Evolutionary conservation across 2,888 invertebrate species (phyloP).

Genomic region (Opisthograptis luteolata): DNA sequence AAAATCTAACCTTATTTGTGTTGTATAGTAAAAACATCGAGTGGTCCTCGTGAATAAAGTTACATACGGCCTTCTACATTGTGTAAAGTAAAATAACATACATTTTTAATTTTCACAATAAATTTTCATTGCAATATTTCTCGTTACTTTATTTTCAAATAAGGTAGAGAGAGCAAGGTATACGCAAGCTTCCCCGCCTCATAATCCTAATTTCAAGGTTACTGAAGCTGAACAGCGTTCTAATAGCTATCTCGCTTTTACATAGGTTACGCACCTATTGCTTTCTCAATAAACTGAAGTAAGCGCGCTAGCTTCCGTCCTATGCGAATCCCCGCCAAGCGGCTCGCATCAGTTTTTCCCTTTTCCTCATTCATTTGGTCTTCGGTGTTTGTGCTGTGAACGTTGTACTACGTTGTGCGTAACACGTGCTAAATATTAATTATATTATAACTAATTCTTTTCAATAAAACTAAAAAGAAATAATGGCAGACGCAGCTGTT

Average conservation of each 20-base stretch:
- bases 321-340: constrained; percentile 63
- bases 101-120: no score
- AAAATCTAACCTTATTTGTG: no score
- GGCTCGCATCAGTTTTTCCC: constrained; percentile 66
- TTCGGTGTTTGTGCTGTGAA: constrained; percentile 79
- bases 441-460: constrained; percentile 51
- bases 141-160: constrained; percentile 59
- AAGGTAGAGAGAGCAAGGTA: constrained; percentile 65
- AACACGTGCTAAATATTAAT: constrained; percentile 72
- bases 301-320: constrained; percentile 60
- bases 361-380: constrained; percentile 79
- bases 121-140: no score
- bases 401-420: constrained; percentile 70
- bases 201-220: constrained; percentile 71
- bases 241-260: constrained; percentile 54
- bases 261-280: constrained; percentile 30
- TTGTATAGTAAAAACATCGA: no score
- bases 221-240: constrained; percentile 44
- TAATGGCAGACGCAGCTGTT: constrained; percentile 88
- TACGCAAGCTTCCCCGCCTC: constrained; percentile 59
- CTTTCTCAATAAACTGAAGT: constrained; percentile 56
- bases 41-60: no score
- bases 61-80: no score
- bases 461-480: constrained; percentile 60
- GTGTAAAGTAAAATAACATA: no score